These are phyloP conservation scores for Seira ritae DNA, from an alignment of 2,888 invertebrate genomes.

Conservation along the genomic window DNA sequence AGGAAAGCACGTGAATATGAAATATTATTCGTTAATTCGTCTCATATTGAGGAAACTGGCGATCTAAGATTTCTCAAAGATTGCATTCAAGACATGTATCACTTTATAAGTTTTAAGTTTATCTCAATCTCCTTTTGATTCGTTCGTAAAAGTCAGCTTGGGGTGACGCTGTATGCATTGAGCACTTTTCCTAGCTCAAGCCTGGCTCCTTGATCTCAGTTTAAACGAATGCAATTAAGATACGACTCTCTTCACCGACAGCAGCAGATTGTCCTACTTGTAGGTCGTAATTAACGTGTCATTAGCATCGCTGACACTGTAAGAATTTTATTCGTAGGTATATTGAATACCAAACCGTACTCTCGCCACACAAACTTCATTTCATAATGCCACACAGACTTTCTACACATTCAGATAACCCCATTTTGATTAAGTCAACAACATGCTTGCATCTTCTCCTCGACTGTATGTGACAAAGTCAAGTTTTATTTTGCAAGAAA, in stretches of 20 bases:
- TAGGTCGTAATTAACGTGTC: constrained; percentile 37
- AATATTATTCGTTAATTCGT: neutral
- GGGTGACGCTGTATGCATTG: neutral
- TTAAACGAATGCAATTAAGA: neutral
- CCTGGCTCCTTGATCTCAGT: no score
- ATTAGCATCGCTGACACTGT: constrained; percentile 44
- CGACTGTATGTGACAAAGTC: neutral
- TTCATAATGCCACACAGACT: neutral
- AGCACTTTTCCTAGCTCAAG: neutral
- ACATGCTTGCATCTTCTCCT: neutral
- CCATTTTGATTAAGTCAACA: neutral
- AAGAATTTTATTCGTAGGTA: constrained; percentile 1
- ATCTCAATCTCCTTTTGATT: no score
- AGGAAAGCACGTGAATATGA: neutral
- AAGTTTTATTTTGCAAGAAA: neutral
- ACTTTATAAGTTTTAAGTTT: no score
- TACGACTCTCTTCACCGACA: neutral
- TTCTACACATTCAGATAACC: neutral
- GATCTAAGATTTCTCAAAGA: constrained; percentile 42
- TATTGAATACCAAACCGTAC: neutral
- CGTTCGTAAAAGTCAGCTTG: no score
- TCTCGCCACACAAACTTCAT: no score
- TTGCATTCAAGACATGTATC: constrained; percentile 17
- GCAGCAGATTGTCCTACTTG: no score
- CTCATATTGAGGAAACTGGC: neutral